Base-by-base conservation (phyloP, 2,113 vertebrate species). In the Festucalex cinctus region DNA sequence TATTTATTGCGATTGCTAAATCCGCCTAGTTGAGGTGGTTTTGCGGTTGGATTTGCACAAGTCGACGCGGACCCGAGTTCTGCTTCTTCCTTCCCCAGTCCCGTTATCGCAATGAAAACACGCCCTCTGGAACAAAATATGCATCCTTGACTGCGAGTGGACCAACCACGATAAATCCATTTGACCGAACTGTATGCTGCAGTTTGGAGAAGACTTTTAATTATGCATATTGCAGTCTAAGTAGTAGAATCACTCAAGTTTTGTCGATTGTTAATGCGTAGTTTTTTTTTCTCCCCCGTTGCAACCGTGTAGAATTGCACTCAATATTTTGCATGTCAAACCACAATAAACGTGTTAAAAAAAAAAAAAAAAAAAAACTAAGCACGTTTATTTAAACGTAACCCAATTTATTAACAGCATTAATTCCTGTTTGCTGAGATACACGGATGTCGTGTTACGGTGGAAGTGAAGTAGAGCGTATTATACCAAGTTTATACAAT, bases 31-130 rank as follows among this genome's bases (percentile, higher is more conserved):
- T 28, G 54, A 32, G 13, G 54, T 57, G 16, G 58, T 60, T 39
- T 39, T n/a, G 32, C 19, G 37, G 37, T 41, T 22, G n/a, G 13
- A n/a, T 62, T 46, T 2, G 41, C 9, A 43, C 12, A 32, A 56
- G 26, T 56, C 54, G 26, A 6, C 19, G 48, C 48, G 20, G 48
- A 32, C 28, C 12, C 22, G 54, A 63, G 12, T 58, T 68, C 22
- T 51, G 54, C 35, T 68, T 60, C 28, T 73, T 32, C 6, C 20
- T 61, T 22, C 7, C 28, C 19, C 53, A 48, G 75, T 81, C 68
- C 85, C 83, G 85, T 87, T 89, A 88, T 59, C 44, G 26, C 66
- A 16, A 65, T 5, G 35, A 82, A 83, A 74, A 77, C 88, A 89
- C 88, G 81, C 88, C 87, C 82, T 73, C 76, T 26, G 36, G 5